A percentile compares a stretch with the other conserved stretches of the same genome.
Evolutionary conservation across 1,140 invertebrate species (phyloP).

Genomic region (Sitophilus oryzae): DNA sequence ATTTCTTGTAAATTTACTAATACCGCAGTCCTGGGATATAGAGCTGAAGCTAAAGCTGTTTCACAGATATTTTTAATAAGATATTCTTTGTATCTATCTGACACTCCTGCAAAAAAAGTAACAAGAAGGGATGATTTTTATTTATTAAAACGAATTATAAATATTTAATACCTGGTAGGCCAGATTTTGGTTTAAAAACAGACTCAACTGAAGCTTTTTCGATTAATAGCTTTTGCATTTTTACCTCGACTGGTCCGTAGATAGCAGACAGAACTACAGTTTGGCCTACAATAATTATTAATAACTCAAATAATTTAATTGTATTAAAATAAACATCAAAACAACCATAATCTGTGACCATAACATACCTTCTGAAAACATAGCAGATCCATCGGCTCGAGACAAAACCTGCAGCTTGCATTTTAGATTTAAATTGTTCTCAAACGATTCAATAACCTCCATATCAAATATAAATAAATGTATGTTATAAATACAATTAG

Average conservation of each 20-base stretch:
- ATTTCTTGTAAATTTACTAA: slow-evolving; percentile 79
- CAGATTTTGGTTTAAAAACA: slow-evolving; percentile 67
- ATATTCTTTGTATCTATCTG: slow-evolving; percentile 68
- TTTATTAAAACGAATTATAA: not conserved
- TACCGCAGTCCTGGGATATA: slow-evolving; percentile 74
- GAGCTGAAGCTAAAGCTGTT: slow-evolving; percentile 56
- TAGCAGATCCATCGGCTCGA: slow-evolving; percentile 67
- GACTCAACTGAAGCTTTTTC: slow-evolving; percentile 76
- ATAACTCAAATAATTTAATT: slow-evolving; percentile 22
- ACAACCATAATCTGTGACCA: no score
- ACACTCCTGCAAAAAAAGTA: slow-evolving; percentile 49
- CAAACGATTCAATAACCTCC: no score
- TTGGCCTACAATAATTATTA: slow-evolving; percentile 55
- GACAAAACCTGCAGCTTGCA: slow-evolving; percentile 65
- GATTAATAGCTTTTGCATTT: slow-evolving; percentile 66
- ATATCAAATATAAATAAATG: no score
- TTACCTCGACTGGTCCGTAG: slow-evolving; percentile 80
- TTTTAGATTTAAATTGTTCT: no score
- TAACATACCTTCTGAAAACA: slow-evolving; percentile 68
- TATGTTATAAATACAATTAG: no score
- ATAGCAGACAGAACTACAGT: slow-evolving; percentile 70
- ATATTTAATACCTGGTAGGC: slow-evolving; percentile 58
- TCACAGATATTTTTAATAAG: slow-evolving; percentile 72
- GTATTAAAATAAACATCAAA: slow-evolving; percentile 1
- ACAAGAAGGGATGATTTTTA: not conserved